Base-by-base conservation (phyloP, 2,888 invertebrate species). In the Cyclophora punctaria region DNA sequence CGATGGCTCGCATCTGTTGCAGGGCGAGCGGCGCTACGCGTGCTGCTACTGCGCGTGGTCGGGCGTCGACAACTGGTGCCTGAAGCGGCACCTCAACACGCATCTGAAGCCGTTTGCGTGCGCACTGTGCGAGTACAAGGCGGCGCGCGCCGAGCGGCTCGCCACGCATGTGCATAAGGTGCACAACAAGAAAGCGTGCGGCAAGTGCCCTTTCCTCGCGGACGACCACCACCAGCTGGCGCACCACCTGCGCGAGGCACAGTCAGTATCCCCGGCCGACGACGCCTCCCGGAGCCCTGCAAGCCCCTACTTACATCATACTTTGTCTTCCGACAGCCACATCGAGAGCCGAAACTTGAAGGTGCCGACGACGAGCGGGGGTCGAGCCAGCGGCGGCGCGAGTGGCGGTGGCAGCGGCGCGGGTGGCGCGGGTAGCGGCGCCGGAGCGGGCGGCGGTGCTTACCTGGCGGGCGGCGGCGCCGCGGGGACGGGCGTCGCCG, bases 41-140 rank as follows among this genome's bases (percentile, higher is more conserved):
- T 97, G 97, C 83, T 94, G 95, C 76, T 96, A 96, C 78, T 97
- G 97, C 81, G 91, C 96, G 34, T 97, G 96, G 96, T 94, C 95
- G 42, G 97, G 97, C 34, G 96, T 95, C 51, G 97, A 97, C 84
- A 96, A 96, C 78, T 97, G 97, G 97, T 96, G 96, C 70, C 89
- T 97, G 54, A 96, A 97, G 80, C 91, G 97, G 46, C 97, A 97
- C 78, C 91, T 97, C 69, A 97, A 97, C 87, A 97, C 96, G 41
- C 97, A 97, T 80, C 91, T 96, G 74, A 97, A 97, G 83, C 96
- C 96, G 45, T 97, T 95, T 80, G 93, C 95, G 50, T 97, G 97
- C 80, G 93, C 94, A 64, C 90, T 97, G 49, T 97, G 97, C 85
- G 96, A 97, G 80, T 97, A 97, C 87, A 97, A 96, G 89, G 97